Percentiles rank a stretch among this genome's conserved stretches.
Conservation (phyloP, 2,113 vertebrate species). For the Gobius niger region DNA sequence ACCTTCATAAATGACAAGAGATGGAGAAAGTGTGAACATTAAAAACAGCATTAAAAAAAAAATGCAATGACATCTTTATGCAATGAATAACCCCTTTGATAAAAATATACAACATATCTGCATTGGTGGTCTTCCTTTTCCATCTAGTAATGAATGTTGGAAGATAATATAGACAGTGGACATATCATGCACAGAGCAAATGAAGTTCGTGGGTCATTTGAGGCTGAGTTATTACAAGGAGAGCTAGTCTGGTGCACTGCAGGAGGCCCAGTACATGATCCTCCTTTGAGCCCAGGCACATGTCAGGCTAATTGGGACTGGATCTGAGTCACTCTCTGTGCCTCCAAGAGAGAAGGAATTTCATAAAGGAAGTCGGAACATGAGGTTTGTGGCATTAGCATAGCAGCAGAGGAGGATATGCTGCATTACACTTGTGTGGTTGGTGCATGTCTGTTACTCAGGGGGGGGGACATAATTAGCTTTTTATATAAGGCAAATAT, state of each 20-base stretch:
- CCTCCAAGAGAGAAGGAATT: conserved; percentile 26
- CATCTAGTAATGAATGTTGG: background rate
- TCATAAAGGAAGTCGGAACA: conserved; percentile 12
- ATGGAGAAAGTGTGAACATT: background rate
- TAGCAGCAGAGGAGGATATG: conserved; percentile 15
- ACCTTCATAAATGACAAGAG: conserved; percentile 45
- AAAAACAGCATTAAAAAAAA: background rate
- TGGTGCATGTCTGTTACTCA: background rate
- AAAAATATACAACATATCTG: no score
- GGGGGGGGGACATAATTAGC: background rate
- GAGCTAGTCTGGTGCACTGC: conserved; percentile 37
- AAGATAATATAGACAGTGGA: background rate
- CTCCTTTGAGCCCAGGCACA: conserved; percentile 43
- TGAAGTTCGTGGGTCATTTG: conserved; percentile 30
- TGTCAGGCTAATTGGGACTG: conserved; percentile 52
- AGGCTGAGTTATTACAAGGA: conserved; percentile 32
- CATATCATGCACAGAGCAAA: conserved; percentile 4
- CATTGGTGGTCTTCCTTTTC: background rate
- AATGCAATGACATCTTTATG: no score
- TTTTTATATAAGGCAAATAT: background rate
- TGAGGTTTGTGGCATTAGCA: background rate
- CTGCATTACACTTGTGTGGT: conserved; percentile 24
- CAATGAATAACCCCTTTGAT: no score
- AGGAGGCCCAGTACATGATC: conserved; percentile 45
- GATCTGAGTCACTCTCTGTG: conserved; percentile 37